Percentiles rank a stretch among this genome's conserved stretches.
Conservation (phyloP, 2,888 invertebrate species). For the Cylindroiulus punctatus region DNA sequence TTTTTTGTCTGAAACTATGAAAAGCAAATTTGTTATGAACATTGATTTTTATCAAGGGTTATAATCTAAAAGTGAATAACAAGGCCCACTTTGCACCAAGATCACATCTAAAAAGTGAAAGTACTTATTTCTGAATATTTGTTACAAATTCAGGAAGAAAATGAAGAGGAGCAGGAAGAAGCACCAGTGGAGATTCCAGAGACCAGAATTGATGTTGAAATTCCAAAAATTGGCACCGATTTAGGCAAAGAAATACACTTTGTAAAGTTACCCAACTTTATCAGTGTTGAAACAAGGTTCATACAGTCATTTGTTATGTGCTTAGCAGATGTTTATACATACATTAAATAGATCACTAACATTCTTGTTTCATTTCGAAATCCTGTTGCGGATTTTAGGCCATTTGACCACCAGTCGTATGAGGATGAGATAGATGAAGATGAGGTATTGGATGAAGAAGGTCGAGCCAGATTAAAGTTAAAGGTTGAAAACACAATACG, state of each 20-base stretch:
- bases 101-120: too few species aligned
- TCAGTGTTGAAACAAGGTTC: constrained; percentile 91
- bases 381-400: constrained; percentile 69
- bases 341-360: constrained; percentile 31
- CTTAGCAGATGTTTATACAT: too few species aligned
- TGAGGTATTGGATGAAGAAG: constrained; percentile 97
- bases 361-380: neutral
- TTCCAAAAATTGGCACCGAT: constrained; percentile 93
- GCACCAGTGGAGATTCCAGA: constrained; percentile 81
- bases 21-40: too few species aligned
- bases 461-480: constrained; percentile 86
- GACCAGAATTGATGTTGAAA: constrained; percentile 95
- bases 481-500: constrained; percentile 98
- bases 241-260: constrained; percentile 93
- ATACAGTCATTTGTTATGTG: neutral
- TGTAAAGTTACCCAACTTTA: constrained; percentile 96
- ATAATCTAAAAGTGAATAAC: too few species aligned
- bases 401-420: constrained; percentile 93
- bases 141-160: constrained; percentile 24
- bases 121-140: neutral
- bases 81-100: too few species aligned
- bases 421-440: constrained; percentile 99
- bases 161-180: constrained; percentile 72
- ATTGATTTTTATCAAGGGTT: too few species aligned
- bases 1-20: too few species aligned